A percentile compares a stretch with the other conserved stretches of the same genome.
Evolutionary conservation across 2,888 invertebrate genomes (phyloP).

Genomic region (Caenorhabditis sp.): DNA sequence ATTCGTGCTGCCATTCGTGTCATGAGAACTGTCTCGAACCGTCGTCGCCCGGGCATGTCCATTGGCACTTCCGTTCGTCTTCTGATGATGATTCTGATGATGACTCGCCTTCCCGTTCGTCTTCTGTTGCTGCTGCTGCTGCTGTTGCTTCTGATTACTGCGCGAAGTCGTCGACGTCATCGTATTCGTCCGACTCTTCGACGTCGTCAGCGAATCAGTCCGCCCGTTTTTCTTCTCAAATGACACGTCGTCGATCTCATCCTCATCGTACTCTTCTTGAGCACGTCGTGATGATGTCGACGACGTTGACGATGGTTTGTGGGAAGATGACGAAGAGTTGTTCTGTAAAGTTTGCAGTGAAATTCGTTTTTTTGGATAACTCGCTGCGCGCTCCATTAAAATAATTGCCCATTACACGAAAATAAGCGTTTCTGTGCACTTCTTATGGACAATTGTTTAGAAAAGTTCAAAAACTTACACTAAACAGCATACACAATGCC

Average conservation of each 20-base stretch:
- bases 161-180: slow-evolving; percentile 32
- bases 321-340: slow-evolving; percentile 22
- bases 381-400: too few species aligned
- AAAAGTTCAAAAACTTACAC: slow-evolving; percentile 3
- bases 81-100: slow-evolving; percentile 39
- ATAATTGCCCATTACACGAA: too few species aligned
- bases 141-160: slow-evolving; percentile 31
- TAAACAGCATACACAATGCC: slow-evolving; percentile 35
- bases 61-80: slow-evolving; percentile 44
- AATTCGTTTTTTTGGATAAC: too few species aligned
- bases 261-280: slow-evolving; percentile 30
- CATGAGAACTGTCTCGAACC: slow-evolving; percentile 50
- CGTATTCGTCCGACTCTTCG: slow-evolving; percentile 56
- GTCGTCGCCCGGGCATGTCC: slow-evolving; percentile 28
- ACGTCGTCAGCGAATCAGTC: slow-evolving; percentile 45
- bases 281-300: not conserved
- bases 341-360: too few species aligned
- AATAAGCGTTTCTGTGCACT: too few species aligned
- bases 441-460: not conserved
- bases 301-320: not conserved
- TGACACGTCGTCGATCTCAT: slow-evolving; percentile 18
- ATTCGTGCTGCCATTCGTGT: slow-evolving; percentile 46
- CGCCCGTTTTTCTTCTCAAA: slow-evolving; percentile 43
- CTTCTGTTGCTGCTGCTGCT: slow-evolving; percentile 32
- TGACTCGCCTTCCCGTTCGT: slow-evolving; percentile 31